Evolutionary conservation across 1,140 invertebrate species (phyloP), one percentile per base, ranked within the genome.

Genomic region (Zaprionus davidi): DNA sequence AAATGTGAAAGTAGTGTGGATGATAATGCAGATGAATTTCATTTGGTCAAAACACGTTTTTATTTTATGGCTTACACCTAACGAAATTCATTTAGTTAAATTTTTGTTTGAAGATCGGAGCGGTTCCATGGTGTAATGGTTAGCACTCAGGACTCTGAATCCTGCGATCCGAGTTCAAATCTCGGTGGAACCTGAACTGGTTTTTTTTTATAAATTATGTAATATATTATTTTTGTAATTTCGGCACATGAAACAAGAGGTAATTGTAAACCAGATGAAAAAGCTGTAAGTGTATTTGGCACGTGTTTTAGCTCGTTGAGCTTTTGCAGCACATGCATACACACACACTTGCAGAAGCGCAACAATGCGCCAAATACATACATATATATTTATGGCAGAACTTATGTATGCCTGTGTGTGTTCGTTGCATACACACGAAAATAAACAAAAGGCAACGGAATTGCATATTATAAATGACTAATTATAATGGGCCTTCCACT

Each of bases 91-190:
- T 58, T 46, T 3, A 5, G 11, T 1, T 22, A 49, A 51, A 46
- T 49, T 75, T 57, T 22, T 17, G 13, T 3, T 3, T 6, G 0
- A 34, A 3, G 36, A 57, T 44, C 62, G 34, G 6, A 22, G 15
- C 22, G 90, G 90, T 96, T 95, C 95, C 95, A 96, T 96, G 96
- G 96, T 97, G 96, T 97, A 97, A 96, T 96, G 96, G 96, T 96
- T 95, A 97, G 96, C 96, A 97, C 96, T 96, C 95, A 96, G 96
- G 96, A 97, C 96, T 97, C 94, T 97, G 96, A 96, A 96, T 97
- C 96, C 96, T 96, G 96, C 96, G 96, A 96, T 96, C 95, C 95
- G 95, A 96, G 96, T 96, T 96, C 95, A 95, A 96, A 95, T 96
- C 95, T 96, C 95, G 71, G 71, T 73, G 71, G 71, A 60, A 73